Evolutionary conservation across 2,888 invertebrate species (phyloP), one percentile per base, ranked within the genome.

Genomic region (Chironomus riparius): DNA sequence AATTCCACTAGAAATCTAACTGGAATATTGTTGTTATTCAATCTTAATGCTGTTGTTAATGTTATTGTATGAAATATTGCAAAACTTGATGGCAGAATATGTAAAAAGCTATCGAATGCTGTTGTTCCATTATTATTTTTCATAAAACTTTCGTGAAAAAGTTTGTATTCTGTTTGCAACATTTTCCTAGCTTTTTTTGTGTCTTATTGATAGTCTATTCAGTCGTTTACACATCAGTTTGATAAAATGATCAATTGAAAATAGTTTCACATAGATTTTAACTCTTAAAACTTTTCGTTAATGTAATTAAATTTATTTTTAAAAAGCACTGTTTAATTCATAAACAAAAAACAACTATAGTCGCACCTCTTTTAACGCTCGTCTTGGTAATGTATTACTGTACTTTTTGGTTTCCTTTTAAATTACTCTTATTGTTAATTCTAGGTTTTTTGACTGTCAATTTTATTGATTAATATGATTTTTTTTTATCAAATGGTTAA

Each of bases 91-190:
- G 72, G 72, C 13, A 74, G 47, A 21, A 74, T 68, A 15, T 68
- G 68, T 15, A 74, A 48, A 48, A 74, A 74, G n/a, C 22, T 68
- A 28, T 74, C 74, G 7, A 74, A 47, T 4, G 65, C 74, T 10
- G 86, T 84, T 6, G 87, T 86, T 38, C 88, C 88, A 79, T 86
- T 84, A 78, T 86, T 85, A 79, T 87, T 85, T 79, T 83, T 83
- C 87, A 87, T 87, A 76, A 85, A 85, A 3, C 84, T 82, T 79
- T 87, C 86, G 78, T 87, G 87, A 78, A 83, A 85, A 74, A 79
- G 80, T 80, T 85, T 86, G 78, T 87, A 87, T 24, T 74, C 77
- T 85, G 7, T 80, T 79, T 12, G 56, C 56, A 56, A 56, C 56
- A 56, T 56, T 56, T n/a, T 50, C 15, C 15, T 50, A 7, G 2